phyloP scores from a whole-genome alignment of 2,113 vertebrate species.

The Sorex araneus region DNA sequence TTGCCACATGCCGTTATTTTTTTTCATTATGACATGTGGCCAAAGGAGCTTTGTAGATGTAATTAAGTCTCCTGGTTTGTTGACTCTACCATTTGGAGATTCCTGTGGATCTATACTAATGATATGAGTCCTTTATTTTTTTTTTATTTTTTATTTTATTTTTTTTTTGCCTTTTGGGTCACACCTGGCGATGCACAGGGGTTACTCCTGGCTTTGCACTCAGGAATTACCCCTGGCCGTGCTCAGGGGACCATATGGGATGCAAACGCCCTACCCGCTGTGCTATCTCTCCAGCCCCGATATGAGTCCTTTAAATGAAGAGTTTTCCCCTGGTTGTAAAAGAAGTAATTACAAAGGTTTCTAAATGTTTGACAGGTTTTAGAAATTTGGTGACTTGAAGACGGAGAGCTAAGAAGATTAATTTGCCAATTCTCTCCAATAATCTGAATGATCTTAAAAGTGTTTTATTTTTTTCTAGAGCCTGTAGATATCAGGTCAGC shows the following conservation, averaged over 20 bases:
- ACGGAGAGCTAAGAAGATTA: background rate
- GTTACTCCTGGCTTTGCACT: no score
- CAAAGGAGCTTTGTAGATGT: conserved; percentile 5
- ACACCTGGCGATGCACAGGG: no score
- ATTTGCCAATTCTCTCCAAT: background rate
- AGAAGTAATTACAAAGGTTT: conserved; percentile 33
- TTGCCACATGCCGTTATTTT: background rate
- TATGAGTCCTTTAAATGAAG: background rate
- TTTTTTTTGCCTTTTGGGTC: no score
- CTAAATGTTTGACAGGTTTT: background rate
- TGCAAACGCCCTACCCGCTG: no score
- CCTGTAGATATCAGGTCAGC: background rate
- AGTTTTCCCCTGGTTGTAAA: conserved; percentile 13
- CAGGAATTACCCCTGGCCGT: no score
- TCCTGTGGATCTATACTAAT: background rate
- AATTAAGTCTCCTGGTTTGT: background rate
- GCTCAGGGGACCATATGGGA: no score
- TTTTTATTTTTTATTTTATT: no score
- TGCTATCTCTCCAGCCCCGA: no score
- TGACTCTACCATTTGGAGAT: background rate
- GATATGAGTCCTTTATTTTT: background rate
- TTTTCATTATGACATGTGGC: background rate
- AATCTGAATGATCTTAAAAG: background rate
- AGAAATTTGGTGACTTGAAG: conserved; percentile 29
- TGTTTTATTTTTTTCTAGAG: background rate